Base-by-base conservation (phyloP, 2,113 vertebrate genomes). In the Tamias sibiricus region DNA sequence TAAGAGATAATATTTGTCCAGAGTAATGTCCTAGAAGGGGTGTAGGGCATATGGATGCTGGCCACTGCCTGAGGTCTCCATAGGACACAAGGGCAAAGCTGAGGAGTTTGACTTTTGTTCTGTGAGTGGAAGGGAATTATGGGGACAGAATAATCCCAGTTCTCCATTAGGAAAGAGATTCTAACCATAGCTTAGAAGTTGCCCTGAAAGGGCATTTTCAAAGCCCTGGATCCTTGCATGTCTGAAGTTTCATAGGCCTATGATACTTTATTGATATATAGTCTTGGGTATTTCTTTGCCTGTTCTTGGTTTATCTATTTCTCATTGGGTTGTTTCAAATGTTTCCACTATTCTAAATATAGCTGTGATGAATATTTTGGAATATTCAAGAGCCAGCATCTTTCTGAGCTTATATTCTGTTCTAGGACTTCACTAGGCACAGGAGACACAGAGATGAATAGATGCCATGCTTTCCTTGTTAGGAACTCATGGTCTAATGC, bases 341-440 rank as follows among this genome's bases (percentile, higher is more conserved):
- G 81, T 96, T 87, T n/a, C n/a, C 14, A 83, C 30, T 88, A 20
- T 83, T 94, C 87, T 91, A 52, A 96, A 76, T 82, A 86, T 66
- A 91, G 54, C 28, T 82, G 17, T 76, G 22, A 24, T 59, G 80
- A 74, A 76, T 94, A 52, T 91, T 44, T 94, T 87, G 76, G 19
- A 83, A 76, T 83, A 68, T 75, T 88, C 28, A 95, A 44, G 75
- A 81, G 4, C 7, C 40, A 83, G n/a, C 19, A 17, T 40, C 14
- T 80, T 66, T 24, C 87, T 66, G 75, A 82, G 57, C 17, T 87
- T 57, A 68, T 68, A 59, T 2, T 74, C 26, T 92, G 16, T 83
- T 69, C 14, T 69, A 76, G 71, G 44, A 76, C 16, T 88, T 95
- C 49, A 76, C 10, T 44, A 42, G 54, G n/a, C 13, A 17, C 49